Evolutionary conservation across 2,888 invertebrate species (phyloP), one percentile per base, ranked within the genome.

Genomic region (Mesoligia furuncula): DNA sequence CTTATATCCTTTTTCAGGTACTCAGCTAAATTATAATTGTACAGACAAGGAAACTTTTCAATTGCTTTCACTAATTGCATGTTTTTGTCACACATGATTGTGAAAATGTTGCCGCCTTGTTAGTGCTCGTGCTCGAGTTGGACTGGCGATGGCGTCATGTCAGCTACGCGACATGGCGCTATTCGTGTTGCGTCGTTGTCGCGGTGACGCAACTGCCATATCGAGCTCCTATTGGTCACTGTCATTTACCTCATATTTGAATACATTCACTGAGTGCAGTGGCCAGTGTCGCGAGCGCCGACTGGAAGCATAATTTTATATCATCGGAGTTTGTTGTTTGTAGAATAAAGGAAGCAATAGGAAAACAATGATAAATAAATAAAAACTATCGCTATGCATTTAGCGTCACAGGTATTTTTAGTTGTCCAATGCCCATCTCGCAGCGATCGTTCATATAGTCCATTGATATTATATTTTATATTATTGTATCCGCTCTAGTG

Each of bases 1-100:
- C 90, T 90, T 7, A 90, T 69, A 66, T 93, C 92, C 81, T 90
- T 93, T 80, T 89, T 91, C 75, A 89, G 86, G 77, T 92, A 93
- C 48, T 93, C 93, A 2, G 81, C 75, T 64, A 90, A 81, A 79
- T 86, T 88, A 65, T 84, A 87, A 78, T 93, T 92, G 76, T 93
- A 93, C 11, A 93, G 71, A 75, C 92, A 92, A 65, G 90, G 91
- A 77, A 85, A 90, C 76, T 88, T 90, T 84, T 91, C 90, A 42
- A 93, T 90, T 67, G 90, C 76, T 75, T 89, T 88, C 17, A 93
- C 89, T 67, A 93, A 83, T 62, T 88, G 67, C 79, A 91, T 80
- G 79, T 90, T 92, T 88, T 90, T 91, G 85, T 92, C 92, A 80
- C 85, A 87, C 90, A 92, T 92, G 62, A 72, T 77, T 80, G 76